Base-by-base conservation (phyloP, 2,797 vertebrate genomes). In the Acrossocheilus fasciatus region DNA sequence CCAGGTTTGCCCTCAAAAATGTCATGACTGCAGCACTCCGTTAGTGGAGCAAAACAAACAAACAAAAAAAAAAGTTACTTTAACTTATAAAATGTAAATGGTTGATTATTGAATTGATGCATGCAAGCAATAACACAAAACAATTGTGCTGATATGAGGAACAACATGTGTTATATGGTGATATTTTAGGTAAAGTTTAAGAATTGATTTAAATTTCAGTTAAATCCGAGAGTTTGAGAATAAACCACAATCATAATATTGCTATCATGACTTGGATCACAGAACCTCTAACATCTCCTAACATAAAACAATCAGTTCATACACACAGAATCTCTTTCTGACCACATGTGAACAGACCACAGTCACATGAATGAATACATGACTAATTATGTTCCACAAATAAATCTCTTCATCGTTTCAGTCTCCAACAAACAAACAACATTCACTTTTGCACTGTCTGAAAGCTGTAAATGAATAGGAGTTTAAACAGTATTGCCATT, bases 291-390 rank as follows among this genome's bases (percentile, higher is more conserved):
- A 69, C 80, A 36, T 54, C 34, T 79, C 39, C 66, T 11, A 14
- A 8, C 54, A 86, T 73, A 68, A 62, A 80, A 50, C 41, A 30
- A 30, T 62, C 39, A 70, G 57, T 52, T 64, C 62, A 77, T 69
- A 30, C 15, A 52, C 18, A 88, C 47, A 86, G 5, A 83, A 26
- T 15, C 26, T 54, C 57, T 34, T 34, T 66, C 76, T 89, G 84
- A 86, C 75, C 70, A 39, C 69, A 83, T 68, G 39, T 69, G 64
- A 52, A 50, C 64, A 15, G 36, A 84, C 72, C 68, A 43, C 20
- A 47, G 64, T 88, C 86, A 86, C 86, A 87, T 84, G 84, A 41
- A 66, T 3, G 11, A 68, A 54, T 18, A 66, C 54, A 83, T 47
- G 73, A 66, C 70, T 50, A 64, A 50, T 64, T 39, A 34, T 52